Evolutionary conservation across 2,797 vertebrate genomes (phyloP).

Genomic region (Orientallactaga sibirica): DNA sequence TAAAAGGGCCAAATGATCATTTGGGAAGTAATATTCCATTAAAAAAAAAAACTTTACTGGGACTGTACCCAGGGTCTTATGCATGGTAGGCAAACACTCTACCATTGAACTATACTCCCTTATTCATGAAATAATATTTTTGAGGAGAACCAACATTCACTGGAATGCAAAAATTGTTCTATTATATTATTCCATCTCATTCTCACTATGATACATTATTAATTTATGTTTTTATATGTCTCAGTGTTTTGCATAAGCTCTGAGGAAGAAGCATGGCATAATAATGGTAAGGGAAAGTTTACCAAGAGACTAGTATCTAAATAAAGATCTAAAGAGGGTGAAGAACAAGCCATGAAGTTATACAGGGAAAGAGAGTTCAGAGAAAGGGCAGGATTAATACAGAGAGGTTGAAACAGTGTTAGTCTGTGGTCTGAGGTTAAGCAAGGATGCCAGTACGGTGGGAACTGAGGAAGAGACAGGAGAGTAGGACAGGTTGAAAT

Average conservation of each 20-base stretch:
- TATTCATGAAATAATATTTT: slow-evolving; percentile 17
- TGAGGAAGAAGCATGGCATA: slow-evolving; percentile 24
- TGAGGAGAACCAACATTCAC: slow-evolving; percentile 48
- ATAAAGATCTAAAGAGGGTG: slow-evolving; percentile 18
- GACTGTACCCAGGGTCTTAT: background rate
- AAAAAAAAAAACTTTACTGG: background rate
- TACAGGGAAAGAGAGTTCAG: background rate
- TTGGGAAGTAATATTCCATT: slow-evolving; percentile 1
- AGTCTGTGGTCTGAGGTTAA: background rate
- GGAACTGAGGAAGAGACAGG: background rate
- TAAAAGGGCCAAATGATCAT: slow-evolving; percentile 18
- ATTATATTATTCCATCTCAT: background rate
- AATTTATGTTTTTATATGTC: slow-evolving; percentile 30
- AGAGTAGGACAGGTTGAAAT: slow-evolving; percentile 28
- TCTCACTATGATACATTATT: slow-evolving; percentile 7
- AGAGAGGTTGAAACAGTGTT: background rate
- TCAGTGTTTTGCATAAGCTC: slow-evolving; percentile 46
- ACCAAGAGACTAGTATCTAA: slow-evolving; percentile 41
- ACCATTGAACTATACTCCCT: background rate
- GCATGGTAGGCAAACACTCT: background rate
- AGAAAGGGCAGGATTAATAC: background rate
- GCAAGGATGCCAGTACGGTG: background rate
- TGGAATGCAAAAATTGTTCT: slow-evolving; percentile 51
- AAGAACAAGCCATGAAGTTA: slow-evolving; percentile 24
- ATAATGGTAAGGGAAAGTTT: slow-evolving; percentile 23